Percentiles rank a stretch among this genome's conserved stretches.
These are phyloP conservation scores for Gulo gulo DNA, from an alignment of 2,113 vertebrate species.

Conservation along the genomic window DNA sequence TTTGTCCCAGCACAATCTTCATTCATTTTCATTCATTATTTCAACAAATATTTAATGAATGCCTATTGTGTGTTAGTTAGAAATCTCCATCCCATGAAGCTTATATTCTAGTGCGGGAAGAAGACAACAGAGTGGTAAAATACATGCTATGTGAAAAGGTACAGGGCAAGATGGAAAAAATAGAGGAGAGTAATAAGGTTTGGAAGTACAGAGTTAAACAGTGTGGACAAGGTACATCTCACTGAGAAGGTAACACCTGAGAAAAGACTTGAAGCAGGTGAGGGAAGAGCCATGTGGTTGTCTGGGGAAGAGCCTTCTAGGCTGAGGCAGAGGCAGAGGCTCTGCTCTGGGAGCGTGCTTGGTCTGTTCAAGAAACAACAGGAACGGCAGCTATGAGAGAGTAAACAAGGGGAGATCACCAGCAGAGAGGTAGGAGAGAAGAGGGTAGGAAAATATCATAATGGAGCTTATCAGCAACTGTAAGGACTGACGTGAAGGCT, in stretches of 20 bases:
- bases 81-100: neutral
- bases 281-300: neutral
- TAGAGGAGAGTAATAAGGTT: neutral
- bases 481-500: neutral
- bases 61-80: neutral
- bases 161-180: neutral
- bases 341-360: neutral
- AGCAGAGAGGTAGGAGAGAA: neutral
- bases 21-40: neutral
- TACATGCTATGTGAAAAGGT: neutral
- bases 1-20: neutral
- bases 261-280: neutral
- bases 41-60: neutral
- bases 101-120: neutral
- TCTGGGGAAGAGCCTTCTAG: neutral
- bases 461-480: neutral
- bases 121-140: neutral
- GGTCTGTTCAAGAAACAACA: neutral
- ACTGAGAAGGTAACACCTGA: neutral
- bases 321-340: neutral
- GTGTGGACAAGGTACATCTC: neutral
- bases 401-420: neutral
- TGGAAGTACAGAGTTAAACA: neutral
- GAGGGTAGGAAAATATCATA: neutral
- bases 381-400: neutral